Percentiles rank a stretch among this genome's conserved stretches.
Evolutionary conservation across 2,797 vertebrate genomes (phyloP).

Genomic region (Sciurus carolinensis): DNA sequence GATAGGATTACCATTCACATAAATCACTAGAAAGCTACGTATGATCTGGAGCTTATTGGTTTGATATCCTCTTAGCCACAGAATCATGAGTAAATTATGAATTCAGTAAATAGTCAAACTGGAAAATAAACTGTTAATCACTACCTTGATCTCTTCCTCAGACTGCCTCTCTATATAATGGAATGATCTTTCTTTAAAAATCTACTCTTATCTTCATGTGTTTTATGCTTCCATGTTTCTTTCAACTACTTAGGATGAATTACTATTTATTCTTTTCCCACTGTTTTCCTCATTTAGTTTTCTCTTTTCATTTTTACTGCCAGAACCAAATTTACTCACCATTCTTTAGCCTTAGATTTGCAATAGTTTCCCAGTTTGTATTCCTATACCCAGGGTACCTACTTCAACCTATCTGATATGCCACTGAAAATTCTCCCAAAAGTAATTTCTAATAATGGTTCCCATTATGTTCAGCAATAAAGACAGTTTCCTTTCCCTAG

Average conservation of each 20-base stretch:
- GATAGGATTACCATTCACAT: not conserved
- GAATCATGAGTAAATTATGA: not conserved
- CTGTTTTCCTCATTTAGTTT: not conserved
- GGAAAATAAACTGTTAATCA: not conserved
- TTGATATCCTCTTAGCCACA: not conserved
- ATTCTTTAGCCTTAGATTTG: not conserved
- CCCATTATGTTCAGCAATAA: not conserved
- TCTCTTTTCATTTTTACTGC: not conserved
- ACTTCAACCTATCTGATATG: not conserved
- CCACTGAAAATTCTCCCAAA: slow-evolving; percentile 2
- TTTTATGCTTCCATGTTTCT: not conserved
- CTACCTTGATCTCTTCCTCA: not conserved
- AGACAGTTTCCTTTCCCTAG: not conserved
- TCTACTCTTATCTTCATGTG: not conserved
- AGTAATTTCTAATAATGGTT: not conserved
- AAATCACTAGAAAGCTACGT: not conserved
- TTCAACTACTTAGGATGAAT: not conserved
- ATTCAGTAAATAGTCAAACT: slow-evolving; percentile 3
- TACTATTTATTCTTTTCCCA: not conserved
- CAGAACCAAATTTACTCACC: not conserved
- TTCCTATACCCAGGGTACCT: not conserved
- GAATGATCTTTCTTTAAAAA: slow-evolving; percentile 29
- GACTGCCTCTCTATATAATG: not conserved
- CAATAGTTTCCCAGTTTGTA: not conserved
- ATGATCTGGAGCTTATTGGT: not conserved